These are phyloP conservation scores for Drosophila eohydei DNA, from an alignment of 2,888 invertebrate species.

Conservation along the genomic window DNA sequence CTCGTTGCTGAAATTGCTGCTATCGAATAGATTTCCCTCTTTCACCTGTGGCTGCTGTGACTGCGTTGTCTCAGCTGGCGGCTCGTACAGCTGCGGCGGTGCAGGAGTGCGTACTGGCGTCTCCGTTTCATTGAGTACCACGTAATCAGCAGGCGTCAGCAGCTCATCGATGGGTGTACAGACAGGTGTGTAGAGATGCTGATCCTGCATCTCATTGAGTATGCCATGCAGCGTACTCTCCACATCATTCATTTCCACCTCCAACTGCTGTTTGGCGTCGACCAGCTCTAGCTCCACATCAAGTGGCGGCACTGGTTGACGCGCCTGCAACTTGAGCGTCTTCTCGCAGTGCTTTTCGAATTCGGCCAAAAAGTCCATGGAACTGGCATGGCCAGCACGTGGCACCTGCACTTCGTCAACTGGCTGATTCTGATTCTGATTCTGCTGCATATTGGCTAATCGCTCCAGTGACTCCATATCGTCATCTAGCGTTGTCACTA, in stretches of 20 bases:
- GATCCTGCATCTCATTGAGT: conserved; percentile 82
- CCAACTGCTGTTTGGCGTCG: conserved; percentile 62
- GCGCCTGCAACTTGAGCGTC: conserved; percentile 42
- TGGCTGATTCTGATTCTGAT: neutral
- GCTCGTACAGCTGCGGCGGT: conserved; percentile 46
- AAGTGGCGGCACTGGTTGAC: neutral
- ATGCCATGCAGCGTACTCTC: conserved; percentile 81
- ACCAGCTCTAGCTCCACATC: conserved; percentile 17
- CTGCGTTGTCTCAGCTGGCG: conserved; percentile 6
- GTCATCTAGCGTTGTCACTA: conserved; percentile 5
- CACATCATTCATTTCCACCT: conserved; percentile 79
- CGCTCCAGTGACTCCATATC: conserved; percentile 31
- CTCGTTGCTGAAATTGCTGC: conserved; percentile 75
- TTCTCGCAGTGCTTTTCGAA: conserved; percentile 76
- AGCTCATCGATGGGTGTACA: conserved; percentile 78
- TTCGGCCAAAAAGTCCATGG: conserved; percentile 80
- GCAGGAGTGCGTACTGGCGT: conserved; percentile 48
- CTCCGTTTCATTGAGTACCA: conserved; percentile 68
- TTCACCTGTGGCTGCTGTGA: conserved; percentile 12
- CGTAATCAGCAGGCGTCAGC: conserved; percentile 78
- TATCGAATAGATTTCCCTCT: conserved; percentile 52
- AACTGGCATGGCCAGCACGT: conserved; percentile 24
- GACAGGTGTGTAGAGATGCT: conserved; percentile 79
- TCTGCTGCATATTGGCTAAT: conserved; percentile 8
- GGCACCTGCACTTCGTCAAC: conserved; percentile 7